A percentile compares a stretch with the other conserved stretches of the same genome.
Evolutionary conservation across 2,888 invertebrate species (phyloP).

Genomic region (Loripinus fragilis): DNA sequence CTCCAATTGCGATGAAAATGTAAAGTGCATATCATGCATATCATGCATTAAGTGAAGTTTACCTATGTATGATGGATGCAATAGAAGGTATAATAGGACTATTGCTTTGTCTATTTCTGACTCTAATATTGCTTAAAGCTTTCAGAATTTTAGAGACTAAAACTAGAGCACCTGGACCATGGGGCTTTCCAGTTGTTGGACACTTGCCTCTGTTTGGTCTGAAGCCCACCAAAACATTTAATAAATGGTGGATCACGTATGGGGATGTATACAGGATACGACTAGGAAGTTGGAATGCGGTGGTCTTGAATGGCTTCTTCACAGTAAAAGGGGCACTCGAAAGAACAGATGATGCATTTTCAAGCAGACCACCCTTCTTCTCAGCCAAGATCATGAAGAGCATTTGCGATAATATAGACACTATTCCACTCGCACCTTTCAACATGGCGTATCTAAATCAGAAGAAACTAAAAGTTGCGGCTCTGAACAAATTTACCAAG

Average conservation of each 20-base stretch:
- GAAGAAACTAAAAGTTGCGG: conserved; percentile 27
- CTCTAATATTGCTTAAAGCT: too few species aligned
- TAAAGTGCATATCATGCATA: too few species aligned
- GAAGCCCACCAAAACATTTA: conserved; percentile 40
- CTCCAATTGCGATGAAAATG: too few species aligned
- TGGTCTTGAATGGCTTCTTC: conserved; percentile 45
- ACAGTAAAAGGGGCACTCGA: conserved; percentile 32
- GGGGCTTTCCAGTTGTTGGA: conserved; percentile 53
- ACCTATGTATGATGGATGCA: too few species aligned
- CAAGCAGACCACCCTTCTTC: conserved; percentile 33
- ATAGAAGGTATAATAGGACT: too few species aligned
- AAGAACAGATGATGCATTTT: conserved; percentile 16
- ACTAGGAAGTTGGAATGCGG: conserved; percentile 44
- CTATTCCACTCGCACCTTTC: conserved; percentile 14
- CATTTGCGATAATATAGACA: not conserved
- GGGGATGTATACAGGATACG: conserved; percentile 48
- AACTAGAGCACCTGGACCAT: conserved; percentile 50
- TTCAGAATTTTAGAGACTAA: too few species aligned
- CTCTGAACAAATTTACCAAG: conserved; percentile 25
- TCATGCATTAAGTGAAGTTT: too few species aligned
- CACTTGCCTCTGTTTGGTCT: conserved; percentile 43
- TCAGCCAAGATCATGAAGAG: too few species aligned
- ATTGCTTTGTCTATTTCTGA: too few species aligned
- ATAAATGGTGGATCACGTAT: conserved; percentile 29
- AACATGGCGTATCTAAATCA: conserved; percentile 4